phyloP scores from a whole-genome alignment of 92 coral and sea anemone genomes.

The Scolanthus callimorphus region DNA sequence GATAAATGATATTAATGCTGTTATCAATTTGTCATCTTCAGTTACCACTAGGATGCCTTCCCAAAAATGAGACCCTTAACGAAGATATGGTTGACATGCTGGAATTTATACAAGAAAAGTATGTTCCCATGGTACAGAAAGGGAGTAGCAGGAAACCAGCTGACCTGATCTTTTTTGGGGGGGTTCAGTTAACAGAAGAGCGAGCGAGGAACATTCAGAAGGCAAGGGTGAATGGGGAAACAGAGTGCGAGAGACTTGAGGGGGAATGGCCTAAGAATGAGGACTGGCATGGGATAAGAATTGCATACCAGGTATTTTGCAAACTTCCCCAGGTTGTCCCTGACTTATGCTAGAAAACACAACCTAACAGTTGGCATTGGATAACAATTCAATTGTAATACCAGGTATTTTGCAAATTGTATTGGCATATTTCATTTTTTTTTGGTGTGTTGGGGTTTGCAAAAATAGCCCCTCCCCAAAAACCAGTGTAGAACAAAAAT shows the following conservation, averaged over 20 bases:
- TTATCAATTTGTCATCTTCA: no score
- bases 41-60: constrained; percentile 51
- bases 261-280: constrained; percentile 63
- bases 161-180: constrained; percentile 44
- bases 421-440: no score
- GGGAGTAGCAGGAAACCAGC: constrained; percentile 11
- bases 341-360: no score
- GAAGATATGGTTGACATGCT: constrained; percentile 59
- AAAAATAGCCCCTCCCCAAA: no score
- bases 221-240: constrained; percentile 45
- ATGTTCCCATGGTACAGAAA: constrained; percentile 32
- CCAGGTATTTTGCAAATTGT: no score
- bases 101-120: constrained; percentile 40
- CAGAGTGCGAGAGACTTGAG: constrained; percentile 30
- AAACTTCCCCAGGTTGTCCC: background rate
- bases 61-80: constrained; percentile 54
- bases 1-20: no score
- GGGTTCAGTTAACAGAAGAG: constrained; percentile 57
- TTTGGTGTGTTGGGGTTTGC: no score
- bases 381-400: no score
- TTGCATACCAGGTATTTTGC: constrained; percentile 41
- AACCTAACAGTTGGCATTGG: no score
- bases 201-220: constrained; percentile 58
- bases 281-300: constrained; percentile 67
- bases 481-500: no score